Base-by-base conservation (phyloP, 2,113 vertebrate genomes). In the Podiceps cristatus region DNA sequence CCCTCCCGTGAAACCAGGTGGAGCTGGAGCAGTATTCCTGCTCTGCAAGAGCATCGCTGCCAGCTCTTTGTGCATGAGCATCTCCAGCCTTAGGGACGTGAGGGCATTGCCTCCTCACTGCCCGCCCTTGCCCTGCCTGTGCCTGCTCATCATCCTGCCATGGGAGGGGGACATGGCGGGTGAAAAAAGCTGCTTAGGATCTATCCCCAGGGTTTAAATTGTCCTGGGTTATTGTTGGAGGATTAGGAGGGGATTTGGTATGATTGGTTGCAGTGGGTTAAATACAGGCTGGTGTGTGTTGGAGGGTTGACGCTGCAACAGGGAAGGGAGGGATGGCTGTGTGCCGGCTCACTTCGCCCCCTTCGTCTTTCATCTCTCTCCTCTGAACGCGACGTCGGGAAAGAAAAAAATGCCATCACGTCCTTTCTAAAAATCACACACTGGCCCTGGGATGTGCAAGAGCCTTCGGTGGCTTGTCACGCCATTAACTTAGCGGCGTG, bases 141-240 rank as follows among this genome's bases (percentile, higher is more conserved):
- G 86, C 59, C 83, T 90, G 90, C 64, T 85, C 73, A 74, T 88
- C 95, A 78, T 85, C 73, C 66, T 67, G 58, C 86, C 0, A 0
- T 1, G 3, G 94, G 80, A 90, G 73, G 49, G 87, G 88, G 45
- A 91, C 44, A 22, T 2, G 3, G 49, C 2, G 58, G 88, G 72
- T 77, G 68, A 76, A 82, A 84, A 94, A 97, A 89, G 94, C 95
- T 78, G 86, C 97, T 97, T 96, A 97, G 86, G 76, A 78, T 97
- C 95, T 81, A 10, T 96, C 96, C 88, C 59, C 2, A 3, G 68
- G 93, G 88, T 96, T 97, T 97, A 95, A 91, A 92, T 96, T 95
- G 95, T 93, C 94, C 93, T 90, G 73, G 86, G 91, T 87, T 94
- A 73, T 96, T 90, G 81, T 56, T 56, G 74, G 66, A 75, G 94